Percentiles rank a stretch among this genome's conserved stretches.
These are phyloP conservation scores for Rhincodon typus DNA, from an alignment of 2,797 vertebrate genomes.

Conservation along the genomic window DNA sequence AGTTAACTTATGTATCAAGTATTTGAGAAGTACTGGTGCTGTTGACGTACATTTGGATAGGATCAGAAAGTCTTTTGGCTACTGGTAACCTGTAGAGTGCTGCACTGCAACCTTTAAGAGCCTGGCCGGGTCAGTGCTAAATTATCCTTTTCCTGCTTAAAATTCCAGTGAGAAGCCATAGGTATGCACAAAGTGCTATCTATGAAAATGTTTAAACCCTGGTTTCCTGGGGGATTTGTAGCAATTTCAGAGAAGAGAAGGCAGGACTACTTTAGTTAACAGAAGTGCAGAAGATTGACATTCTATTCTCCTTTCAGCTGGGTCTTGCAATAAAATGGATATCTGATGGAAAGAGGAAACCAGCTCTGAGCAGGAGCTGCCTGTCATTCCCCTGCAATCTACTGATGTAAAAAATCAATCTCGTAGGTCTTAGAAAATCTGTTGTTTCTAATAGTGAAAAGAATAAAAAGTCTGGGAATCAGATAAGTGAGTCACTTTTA, in stretches of 20 bases:
- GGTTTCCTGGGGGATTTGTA: neutral
- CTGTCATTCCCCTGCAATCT: neutral
- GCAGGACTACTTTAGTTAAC: too few species aligned
- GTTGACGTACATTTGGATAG: neutral
- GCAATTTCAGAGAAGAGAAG: neutral
- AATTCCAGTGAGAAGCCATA: neutral
- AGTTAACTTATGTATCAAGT: neutral
- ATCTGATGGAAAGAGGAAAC: neutral
- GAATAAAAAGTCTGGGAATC: neutral
- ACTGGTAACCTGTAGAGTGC: neutral
- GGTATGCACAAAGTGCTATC: neutral
- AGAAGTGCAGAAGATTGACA: neutral
- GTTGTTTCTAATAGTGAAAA: neutral
- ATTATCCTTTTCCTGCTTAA: neutral
- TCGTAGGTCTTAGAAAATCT: neutral
- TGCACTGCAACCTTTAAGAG: neutral
- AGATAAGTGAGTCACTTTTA: neutral
- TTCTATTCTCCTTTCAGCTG: neutral
- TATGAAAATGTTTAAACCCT: neutral
- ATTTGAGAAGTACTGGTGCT: neutral
- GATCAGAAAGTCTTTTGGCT: neutral
- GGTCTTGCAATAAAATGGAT: neutral
- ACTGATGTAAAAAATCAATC: neutral
- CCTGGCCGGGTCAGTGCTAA: neutral
- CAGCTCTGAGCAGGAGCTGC: neutral